Evolutionary conservation across 2,113 vertebrate species (phyloP).

Genomic region (Proteles cristata): DNA sequence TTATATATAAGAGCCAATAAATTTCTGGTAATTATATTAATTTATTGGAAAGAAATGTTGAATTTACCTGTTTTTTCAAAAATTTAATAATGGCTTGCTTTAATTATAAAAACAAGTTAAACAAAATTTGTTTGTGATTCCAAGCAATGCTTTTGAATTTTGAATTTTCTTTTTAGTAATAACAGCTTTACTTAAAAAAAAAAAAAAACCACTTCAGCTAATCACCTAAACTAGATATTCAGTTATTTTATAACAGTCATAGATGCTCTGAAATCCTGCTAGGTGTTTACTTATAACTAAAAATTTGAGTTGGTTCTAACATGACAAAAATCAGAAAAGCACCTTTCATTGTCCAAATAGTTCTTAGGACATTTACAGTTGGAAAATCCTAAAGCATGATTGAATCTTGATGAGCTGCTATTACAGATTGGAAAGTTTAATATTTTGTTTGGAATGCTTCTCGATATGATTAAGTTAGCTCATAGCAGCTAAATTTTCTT

Average conservation of each 20-base stretch:
- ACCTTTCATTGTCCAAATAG: not conserved
- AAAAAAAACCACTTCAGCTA: not conserved
- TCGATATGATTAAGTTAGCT: not conserved
- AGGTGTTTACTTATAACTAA: not conserved
- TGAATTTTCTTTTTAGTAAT: conserved; percentile 10
- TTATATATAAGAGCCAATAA: not conserved
- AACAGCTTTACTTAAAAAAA: not conserved
- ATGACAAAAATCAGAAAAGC: not conserved
- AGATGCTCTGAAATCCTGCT: not conserved
- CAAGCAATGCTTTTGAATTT: not conserved
- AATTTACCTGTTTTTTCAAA: not conserved
- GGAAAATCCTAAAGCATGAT: not conserved
- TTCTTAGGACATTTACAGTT: not conserved
- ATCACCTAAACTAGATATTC: not conserved
- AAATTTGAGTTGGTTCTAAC: not conserved
- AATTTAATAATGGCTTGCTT: not conserved
- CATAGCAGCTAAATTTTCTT: not conserved
- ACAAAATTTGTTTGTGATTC: not conserved
- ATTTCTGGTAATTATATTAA: not conserved
- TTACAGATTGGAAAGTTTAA: not conserved
- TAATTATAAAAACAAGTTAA: not conserved
- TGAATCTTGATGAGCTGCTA: not conserved
- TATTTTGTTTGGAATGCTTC: not conserved
- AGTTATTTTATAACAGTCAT: conserved; percentile 36
- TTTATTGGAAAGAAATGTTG: not conserved